Conservation (phyloP, 2,113 vertebrate genomes). For the Junco hyemalis region DNA sequence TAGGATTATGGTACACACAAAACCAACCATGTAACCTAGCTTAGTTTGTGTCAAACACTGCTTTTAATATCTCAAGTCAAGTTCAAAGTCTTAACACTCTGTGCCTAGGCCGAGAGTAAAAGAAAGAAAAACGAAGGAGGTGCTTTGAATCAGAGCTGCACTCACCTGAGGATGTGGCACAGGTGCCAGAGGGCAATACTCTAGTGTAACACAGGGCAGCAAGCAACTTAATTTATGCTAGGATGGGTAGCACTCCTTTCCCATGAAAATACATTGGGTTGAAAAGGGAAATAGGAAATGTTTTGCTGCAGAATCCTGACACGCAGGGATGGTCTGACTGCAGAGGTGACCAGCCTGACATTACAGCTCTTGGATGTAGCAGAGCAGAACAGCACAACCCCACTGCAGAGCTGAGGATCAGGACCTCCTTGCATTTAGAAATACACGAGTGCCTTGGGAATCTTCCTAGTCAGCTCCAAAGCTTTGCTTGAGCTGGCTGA, state of each 20-base stretch:
- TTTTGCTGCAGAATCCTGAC: not conserved
- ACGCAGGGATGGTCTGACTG: not conserved
- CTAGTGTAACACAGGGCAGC: not conserved
- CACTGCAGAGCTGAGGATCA: not conserved
- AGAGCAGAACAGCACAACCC: not conserved
- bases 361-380: not conserved
- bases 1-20: not conserved
- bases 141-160: not conserved
- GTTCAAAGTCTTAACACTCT: not conserved
- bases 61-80: not conserved
- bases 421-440: not conserved
- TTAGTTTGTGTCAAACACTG: not conserved
- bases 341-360: not conserved
- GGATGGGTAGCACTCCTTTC: not conserved
- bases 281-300: not conserved
- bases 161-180: not conserved
- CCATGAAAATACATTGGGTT: not conserved
- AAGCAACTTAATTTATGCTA: not conserved
- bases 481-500: not conserved
- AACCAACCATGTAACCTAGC: not conserved
- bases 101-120: not conserved
- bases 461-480: not conserved
- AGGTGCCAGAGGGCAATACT: not conserved
- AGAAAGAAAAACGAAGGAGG: not conserved
- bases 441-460: not conserved